phyloP scores from a whole-genome alignment of 2,113 vertebrate genomes.

The Empidonax traillii region DNA sequence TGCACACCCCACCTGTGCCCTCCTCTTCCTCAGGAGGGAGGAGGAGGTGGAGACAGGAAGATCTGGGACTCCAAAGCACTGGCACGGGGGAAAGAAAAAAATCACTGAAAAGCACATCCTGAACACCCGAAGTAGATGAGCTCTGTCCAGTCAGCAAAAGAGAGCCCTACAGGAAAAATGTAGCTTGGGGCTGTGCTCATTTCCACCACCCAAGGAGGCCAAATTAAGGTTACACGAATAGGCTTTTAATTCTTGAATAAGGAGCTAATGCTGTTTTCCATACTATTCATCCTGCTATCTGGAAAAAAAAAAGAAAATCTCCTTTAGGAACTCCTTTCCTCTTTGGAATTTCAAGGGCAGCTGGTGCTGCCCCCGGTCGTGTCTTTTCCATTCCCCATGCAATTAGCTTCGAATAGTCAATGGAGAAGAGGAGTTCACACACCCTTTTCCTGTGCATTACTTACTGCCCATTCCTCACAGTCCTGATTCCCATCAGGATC shows the following conservation, averaged over 20 bases:
- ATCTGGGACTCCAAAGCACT: neutral
- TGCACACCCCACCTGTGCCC: neutral
- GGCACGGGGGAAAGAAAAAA: neutral
- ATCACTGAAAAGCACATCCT: neutral
- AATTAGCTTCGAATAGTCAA: neutral
- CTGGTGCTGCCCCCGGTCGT: neutral
- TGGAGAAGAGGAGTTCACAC: neutral
- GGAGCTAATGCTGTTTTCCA: neutral
- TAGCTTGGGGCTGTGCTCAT: neutral
- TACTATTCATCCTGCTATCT: neutral
- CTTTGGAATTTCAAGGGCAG: neutral
- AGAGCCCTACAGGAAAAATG: neutral
- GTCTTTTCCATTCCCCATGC: neutral
- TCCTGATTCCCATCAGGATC: neutral
- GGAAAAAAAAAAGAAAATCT: neutral
- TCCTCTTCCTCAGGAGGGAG: neutral
- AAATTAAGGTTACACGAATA: neutral
- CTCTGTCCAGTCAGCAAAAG: accelerated
- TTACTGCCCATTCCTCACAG: neutral
- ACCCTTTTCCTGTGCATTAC: neutral
- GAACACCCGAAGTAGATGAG: neutral
- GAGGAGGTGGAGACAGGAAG: neutral
- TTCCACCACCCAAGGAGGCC: neutral
- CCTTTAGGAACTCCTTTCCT: neutral
- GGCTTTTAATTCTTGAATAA: neutral